Conservation (phyloP, 2,113 vertebrate species). For the Heptranchias perlo region DNA sequence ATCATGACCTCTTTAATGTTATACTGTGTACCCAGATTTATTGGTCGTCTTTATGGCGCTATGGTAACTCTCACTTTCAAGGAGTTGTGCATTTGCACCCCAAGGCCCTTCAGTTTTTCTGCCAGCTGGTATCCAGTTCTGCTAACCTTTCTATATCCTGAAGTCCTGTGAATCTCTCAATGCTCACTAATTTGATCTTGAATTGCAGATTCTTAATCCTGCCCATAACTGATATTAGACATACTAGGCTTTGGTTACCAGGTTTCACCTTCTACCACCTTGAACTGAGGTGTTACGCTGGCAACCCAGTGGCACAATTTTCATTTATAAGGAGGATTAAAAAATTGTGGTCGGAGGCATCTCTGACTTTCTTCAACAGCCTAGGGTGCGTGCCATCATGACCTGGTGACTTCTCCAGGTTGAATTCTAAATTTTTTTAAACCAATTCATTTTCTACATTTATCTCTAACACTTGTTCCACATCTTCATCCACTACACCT, state of each 20-base stretch:
- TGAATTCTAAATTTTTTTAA: neutral
- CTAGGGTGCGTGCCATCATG: neutral
- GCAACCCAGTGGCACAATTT: no score
- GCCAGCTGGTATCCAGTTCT: neutral
- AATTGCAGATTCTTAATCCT: neutral
- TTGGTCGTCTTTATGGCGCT: neutral
- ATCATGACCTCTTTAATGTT: neutral
- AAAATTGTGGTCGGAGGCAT: neutral
- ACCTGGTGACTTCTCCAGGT: neutral
- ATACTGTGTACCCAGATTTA: no score
- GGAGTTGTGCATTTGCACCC: neutral
- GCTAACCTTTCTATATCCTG: neutral
- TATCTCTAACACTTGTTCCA: neutral
- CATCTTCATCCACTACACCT: neutral
- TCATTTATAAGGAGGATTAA: neutral
- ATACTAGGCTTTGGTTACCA: neutral
- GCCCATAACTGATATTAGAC: neutral
- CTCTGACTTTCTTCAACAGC: neutral
- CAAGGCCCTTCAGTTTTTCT: neutral
- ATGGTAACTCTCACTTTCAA: neutral
- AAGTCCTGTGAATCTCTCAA: neutral
- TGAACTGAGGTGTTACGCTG: neutral
- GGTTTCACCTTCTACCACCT: neutral
- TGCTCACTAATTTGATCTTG: neutral
- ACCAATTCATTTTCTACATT: neutral